Base-by-base conservation (phyloP, 2,113 vertebrate species). In the Lepisosteus osseus region DNA sequence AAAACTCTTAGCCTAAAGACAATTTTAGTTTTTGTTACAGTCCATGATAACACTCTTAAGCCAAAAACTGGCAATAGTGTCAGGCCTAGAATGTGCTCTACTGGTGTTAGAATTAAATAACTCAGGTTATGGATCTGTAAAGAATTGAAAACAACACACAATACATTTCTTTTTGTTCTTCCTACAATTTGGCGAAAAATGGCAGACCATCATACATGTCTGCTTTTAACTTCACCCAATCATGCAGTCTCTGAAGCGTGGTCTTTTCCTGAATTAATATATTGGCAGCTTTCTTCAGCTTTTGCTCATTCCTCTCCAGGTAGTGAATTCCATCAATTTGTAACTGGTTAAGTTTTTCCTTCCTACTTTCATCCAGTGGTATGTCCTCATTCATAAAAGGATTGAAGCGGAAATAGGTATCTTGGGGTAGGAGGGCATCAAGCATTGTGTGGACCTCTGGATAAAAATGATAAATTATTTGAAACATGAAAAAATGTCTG, bases 341-440 rank as follows among this genome's bases (percentile, higher is more conserved):
- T 78, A 99, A 90, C 76, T 92, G 85, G 81, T 78, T 91, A 45
- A 98, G 91, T 68, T 96, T 97, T 86, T 99, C 96, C n/a, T 91
- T 91, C 12, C 95, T 94, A 82, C 85, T 96, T 82, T 99, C 97
- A 77, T 99, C 96, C 77, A 99, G 86, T 74, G 94, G 71, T 83
- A 97, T 88, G 15, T 99, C 96, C 80, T 98, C 95, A 68, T 87
- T 94, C 90, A 98, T 89, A 54, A 93, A 89, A 44, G 97, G 97
- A 86, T 99, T 99, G 88, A 99, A 97, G 83, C 97, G 94, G 89
- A 97, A 99, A 42, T 98, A 98, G 0, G 93, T 93, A 77, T 96
- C 81, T 12, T 94, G 83, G 64, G 95, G 96, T 69, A 98, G 90
- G 47, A 98, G 90, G 8, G 93, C 94, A 68, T 97, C 91, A 65